A percentile compares a stretch with the other conserved stretches of the same genome.
Conservation (phyloP, 2,113 vertebrate genomes). For the Phoenicopterus ruber region DNA sequence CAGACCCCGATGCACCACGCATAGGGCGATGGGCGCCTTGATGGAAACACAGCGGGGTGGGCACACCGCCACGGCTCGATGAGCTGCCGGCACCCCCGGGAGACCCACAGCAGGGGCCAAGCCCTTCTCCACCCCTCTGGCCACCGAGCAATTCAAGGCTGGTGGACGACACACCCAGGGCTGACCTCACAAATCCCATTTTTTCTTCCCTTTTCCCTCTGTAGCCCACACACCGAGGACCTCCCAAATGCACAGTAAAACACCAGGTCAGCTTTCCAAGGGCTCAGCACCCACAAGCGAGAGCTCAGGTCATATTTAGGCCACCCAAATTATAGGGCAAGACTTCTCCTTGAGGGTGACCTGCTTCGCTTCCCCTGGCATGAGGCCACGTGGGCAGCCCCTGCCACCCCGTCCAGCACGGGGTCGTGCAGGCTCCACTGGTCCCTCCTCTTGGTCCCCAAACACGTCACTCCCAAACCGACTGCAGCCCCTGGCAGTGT, state of each 20-base stretch:
- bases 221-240: constrained; percentile 49
- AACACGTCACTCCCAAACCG: neutral
- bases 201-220: neutral
- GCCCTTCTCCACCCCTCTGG: neutral
- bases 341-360: neutral
- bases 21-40: accelerated
- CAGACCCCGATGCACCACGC: accelerated
- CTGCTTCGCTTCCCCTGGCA: neutral
- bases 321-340: constrained; percentile 35
- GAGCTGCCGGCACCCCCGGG: accelerated
- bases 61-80: accelerated
- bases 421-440: accelerated
- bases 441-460: neutral
- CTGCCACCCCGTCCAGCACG: neutral
- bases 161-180: neutral
- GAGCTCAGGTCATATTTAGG: constrained; percentile 25
- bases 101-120: neutral
- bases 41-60: neutral
- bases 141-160: neutral
- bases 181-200: neutral
- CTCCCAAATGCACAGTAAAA: neutral
- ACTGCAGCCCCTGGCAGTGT: neutral
- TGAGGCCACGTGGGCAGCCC: neutral
- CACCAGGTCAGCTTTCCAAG: neutral
- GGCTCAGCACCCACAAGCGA: neutral